phyloP scores from a whole-genome alignment of 1,140 invertebrate genomes.

The Manduca sexta region DNA sequence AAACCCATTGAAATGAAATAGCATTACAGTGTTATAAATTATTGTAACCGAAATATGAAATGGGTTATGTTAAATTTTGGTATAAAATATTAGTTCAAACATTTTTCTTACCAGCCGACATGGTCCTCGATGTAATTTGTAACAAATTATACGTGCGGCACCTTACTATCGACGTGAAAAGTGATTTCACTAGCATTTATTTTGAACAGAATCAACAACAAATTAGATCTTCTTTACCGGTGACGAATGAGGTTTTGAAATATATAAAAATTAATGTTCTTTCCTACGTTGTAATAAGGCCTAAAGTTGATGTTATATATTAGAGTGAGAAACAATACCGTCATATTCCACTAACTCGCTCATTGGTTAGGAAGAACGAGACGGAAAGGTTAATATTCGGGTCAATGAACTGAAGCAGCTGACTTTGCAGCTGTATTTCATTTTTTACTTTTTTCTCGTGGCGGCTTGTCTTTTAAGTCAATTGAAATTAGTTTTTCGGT shows the following conservation, averaged over 20 bases:
- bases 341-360: constrained; percentile 9
- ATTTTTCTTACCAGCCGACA: constrained; percentile 18
- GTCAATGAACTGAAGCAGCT: constrained; percentile 22
- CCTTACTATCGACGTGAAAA: constrained; percentile 11
- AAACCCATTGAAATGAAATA: background rate
- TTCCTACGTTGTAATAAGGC: background rate
- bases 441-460: background rate
- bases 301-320: background rate
- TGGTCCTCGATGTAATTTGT: constrained; percentile 14
- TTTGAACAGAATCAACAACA: constrained; percentile 9
- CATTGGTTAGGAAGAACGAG: constrained; percentile 1
- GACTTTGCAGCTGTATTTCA: constrained; percentile 13
- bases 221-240: background rate
- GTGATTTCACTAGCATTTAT: constrained; percentile 26
- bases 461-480: background rate
- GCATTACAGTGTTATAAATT: background rate
- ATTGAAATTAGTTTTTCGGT: too few species aligned
- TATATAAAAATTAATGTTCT: background rate
- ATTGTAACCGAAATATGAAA: background rate
- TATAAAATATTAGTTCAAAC: constrained; percentile 5
- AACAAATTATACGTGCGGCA: constrained; percentile 12
- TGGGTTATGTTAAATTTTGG: constrained; percentile 12
- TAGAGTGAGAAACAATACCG: constrained; percentile 8
- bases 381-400: constrained; percentile 12
- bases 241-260: background rate